Evolutionary conservation across 2,888 invertebrate species (phyloP).

Genomic region (Mimachlamys varia): DNA sequence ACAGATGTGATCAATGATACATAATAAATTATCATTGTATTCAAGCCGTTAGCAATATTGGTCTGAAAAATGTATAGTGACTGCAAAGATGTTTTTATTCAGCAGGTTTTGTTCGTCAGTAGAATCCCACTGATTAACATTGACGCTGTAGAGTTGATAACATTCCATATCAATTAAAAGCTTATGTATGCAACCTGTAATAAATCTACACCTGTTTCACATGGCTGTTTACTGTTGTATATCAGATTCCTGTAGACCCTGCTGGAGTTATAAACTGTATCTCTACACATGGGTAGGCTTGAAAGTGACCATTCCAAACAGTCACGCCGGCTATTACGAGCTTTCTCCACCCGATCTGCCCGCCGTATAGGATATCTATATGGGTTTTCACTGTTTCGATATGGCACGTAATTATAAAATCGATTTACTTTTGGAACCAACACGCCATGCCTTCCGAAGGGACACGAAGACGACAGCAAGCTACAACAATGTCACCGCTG

Average conservation of each 20-base stretch:
- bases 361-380: background rate
- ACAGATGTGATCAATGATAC: too few relatives aligned
- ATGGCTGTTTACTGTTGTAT: background rate
- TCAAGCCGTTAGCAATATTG: too few relatives aligned
- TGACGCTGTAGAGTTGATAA: background rate
- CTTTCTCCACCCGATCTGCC: background rate
- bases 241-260: background rate
- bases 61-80: too few relatives aligned
- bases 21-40: too few relatives aligned
- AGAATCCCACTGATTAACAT: background rate
- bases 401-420: slow-evolving; percentile 33
- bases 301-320: background rate
- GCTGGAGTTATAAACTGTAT: background rate
- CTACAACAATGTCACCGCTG: slow-evolving; percentile 19
- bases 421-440: slow-evolving; percentile 25
- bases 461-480: slow-evolving; percentile 26
- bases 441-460: slow-evolving; percentile 31
- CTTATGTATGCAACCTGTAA: background rate
- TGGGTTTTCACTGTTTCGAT: slow-evolving; percentile 18
- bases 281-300: background rate
- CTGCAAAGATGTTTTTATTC: too few relatives aligned
- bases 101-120: too few relatives aligned
- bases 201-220: background rate
- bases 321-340: background rate
- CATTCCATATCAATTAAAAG: background rate